These are phyloP conservation scores for Yponomeuta evonymella DNA, from an alignment of 2,888 invertebrate species.

Conservation along the genomic window DNA sequence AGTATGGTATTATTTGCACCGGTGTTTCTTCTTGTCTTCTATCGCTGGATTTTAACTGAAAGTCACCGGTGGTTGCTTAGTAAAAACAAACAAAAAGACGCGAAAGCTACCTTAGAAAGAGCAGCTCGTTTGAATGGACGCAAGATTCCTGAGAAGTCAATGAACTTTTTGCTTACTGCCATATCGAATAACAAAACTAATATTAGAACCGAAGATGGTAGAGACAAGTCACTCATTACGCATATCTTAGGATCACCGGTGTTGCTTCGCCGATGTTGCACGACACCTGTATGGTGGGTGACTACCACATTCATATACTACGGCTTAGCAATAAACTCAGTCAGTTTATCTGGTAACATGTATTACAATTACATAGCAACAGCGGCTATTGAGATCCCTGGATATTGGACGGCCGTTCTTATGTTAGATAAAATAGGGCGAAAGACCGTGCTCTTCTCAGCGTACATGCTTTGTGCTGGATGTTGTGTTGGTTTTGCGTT, in stretches of 20 bases:
- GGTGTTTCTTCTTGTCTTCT: conserved; percentile 78
- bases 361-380: conserved; percentile 84
- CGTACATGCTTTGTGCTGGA: conserved; percentile 60
- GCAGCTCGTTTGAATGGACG: conserved; percentile 79
- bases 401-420: conserved; percentile 78
- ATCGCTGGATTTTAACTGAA: conserved; percentile 82
- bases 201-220: conserved; percentile 24
- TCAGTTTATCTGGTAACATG: conserved; percentile 83
- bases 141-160: conserved; percentile 60
- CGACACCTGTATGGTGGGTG: conserved; percentile 86
- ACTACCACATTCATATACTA: conserved; percentile 87
- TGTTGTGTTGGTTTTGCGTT: conserved; percentile 74
- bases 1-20: conserved; percentile 81
- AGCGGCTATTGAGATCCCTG: conserved; percentile 82
- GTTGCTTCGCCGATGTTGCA: conserved; percentile 76
- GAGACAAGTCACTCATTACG: conserved; percentile 36
- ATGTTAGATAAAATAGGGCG: conserved; percentile 79
- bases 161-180: conserved; percentile 50
- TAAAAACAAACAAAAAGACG: conserved; percentile 78
- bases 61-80: conserved; percentile 86
- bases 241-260: conserved; percentile 71
- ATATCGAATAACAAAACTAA: conserved; percentile 35
- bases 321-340: conserved; percentile 85
- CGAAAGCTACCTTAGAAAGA: conserved; percentile 74
- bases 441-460: conserved; percentile 47